A percentile compares a stretch with the other conserved stretches of the same genome.
These are phyloP conservation scores for Lagocephalus sceleratus DNA, from an alignment of 2,797 vertebrate genomes.

Conservation along the genomic window DNA sequence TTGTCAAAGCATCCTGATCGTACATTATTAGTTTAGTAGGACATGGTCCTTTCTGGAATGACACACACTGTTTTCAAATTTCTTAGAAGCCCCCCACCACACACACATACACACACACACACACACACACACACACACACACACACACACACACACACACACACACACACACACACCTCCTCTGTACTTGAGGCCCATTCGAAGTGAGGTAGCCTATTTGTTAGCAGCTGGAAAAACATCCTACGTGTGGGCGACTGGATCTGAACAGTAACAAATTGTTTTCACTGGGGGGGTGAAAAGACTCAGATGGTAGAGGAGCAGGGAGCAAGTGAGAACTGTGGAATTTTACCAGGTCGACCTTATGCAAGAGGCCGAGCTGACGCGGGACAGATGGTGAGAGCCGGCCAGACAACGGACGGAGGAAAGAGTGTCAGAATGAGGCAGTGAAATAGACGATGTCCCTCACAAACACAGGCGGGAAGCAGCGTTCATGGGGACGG, in stretches of 20 bases:
- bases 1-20: not conserved
- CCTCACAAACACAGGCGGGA: slow-evolving; percentile 16
- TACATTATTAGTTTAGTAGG: slow-evolving; percentile 28
- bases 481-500: slow-evolving; percentile 32
- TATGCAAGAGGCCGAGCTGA: slow-evolving; percentile 58
- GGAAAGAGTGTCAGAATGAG: not conserved
- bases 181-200: slow-evolving; percentile 34
- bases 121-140: slow-evolving; percentile 28
- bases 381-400: slow-evolving; percentile 34
- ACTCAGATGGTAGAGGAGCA: slow-evolving; percentile 39
- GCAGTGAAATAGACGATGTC: slow-evolving; percentile 10
- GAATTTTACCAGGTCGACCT: slow-evolving; percentile 70
- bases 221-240: slow-evolving; percentile 74
- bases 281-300: slow-evolving; percentile 43
- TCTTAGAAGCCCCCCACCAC: too few species aligned
- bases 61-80: slow-evolving; percentile 36
- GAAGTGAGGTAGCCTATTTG: slow-evolving; percentile 58
- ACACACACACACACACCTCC: slow-evolving; percentile 13
- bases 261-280: slow-evolving; percentile 67
- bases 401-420: slow-evolving; percentile 18
- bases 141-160: slow-evolving; percentile 7
- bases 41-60: slow-evolving; percentile 25
- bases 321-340: slow-evolving; percentile 36
- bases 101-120: not conserved
- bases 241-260: slow-evolving; percentile 58